phyloP scores from a whole-genome alignment of 2,113 vertebrate species.

The Lagenorhynchus albirostris region DNA sequence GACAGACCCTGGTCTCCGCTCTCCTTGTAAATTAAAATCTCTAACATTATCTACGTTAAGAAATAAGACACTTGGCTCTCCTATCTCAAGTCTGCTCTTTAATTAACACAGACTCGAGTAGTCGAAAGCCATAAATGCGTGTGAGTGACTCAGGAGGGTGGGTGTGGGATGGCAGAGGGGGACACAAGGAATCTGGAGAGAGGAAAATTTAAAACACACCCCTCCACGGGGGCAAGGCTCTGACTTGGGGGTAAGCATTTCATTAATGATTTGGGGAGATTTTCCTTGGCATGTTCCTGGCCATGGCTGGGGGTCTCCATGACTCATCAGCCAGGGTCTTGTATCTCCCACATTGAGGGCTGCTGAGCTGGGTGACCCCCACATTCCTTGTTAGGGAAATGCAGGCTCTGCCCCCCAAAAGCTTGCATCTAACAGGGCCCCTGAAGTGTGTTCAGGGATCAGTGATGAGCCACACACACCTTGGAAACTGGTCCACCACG shows the following conservation, averaged over 20 bases:
- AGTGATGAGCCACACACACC: neutral
- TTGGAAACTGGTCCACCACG: neutral
- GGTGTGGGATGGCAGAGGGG: too few species aligned
- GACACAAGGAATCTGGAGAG: neutral
- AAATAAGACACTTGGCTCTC: constrained; percentile 73
- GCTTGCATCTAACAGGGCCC: neutral
- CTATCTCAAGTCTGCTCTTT: constrained; percentile 61
- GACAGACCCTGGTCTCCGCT: constrained; percentile 55
- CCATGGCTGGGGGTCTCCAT: neutral
- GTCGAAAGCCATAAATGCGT: neutral
- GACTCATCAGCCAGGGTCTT: neutral
- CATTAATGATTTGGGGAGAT: neutral
- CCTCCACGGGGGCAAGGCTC: neutral
- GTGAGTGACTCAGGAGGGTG: neutral
- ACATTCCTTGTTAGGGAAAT: neutral
- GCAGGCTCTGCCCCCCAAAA: neutral
- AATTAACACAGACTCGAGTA: constrained; percentile 64
- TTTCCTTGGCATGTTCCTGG: neutral
- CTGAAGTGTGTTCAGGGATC: too few species aligned
- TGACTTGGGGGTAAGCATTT: neutral
- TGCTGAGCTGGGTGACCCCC: neutral
- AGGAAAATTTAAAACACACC: neutral
- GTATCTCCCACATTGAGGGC: neutral
- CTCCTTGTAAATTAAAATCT: constrained; percentile 77
- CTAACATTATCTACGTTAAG: constrained; percentile 58